Percentiles rank a stretch among this genome's conserved stretches.
Evolutionary conservation across 2,888 invertebrate genomes (phyloP).

Genomic region (Scrobipalpa costella): DNA sequence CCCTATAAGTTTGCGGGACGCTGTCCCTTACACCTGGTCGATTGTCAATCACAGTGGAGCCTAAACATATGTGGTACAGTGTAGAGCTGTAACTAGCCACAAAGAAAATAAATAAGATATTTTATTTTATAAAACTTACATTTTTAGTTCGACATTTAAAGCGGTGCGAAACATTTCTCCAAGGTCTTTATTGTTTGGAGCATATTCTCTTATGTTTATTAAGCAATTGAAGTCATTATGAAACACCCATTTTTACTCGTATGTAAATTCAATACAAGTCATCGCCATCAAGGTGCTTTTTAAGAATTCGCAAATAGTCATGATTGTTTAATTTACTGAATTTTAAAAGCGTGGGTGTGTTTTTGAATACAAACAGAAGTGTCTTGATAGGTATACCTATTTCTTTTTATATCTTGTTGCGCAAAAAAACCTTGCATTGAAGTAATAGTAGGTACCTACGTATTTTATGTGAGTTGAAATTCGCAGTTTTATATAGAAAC

Average conservation of each 20-base stretch:
- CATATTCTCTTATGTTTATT: conserved; percentile 11
- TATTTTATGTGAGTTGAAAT: too few species aligned
- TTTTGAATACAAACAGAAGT: neutral
- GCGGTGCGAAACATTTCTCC: neutral
- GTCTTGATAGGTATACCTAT: neutral
- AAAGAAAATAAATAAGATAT: neutral
- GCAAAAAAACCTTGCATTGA: too few species aligned
- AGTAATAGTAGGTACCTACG: too few species aligned
- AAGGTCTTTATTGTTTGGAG: neutral
- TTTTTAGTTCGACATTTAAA: neutral
- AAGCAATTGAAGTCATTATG: conserved; percentile 9
- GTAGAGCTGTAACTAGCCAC: neutral
- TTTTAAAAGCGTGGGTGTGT: neutral
- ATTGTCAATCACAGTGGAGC: too few species aligned
- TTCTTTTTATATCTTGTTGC: neutral
- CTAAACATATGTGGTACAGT: too few species aligned
- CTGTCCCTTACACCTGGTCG: too few species aligned
- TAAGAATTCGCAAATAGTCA: conserved; percentile 11
- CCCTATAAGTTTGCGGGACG: too few species aligned
- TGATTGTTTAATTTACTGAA: neutral
- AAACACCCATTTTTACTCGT: conserved; percentile 7
- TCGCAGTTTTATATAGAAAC: too few species aligned
- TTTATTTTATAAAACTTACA: neutral
- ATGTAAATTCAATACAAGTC: conserved; percentile 3
- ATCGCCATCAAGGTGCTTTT: neutral